Evolutionary conservation across 2,113 vertebrate genomes (phyloP).

Genomic region (Pachypanchax playfairii): DNA sequence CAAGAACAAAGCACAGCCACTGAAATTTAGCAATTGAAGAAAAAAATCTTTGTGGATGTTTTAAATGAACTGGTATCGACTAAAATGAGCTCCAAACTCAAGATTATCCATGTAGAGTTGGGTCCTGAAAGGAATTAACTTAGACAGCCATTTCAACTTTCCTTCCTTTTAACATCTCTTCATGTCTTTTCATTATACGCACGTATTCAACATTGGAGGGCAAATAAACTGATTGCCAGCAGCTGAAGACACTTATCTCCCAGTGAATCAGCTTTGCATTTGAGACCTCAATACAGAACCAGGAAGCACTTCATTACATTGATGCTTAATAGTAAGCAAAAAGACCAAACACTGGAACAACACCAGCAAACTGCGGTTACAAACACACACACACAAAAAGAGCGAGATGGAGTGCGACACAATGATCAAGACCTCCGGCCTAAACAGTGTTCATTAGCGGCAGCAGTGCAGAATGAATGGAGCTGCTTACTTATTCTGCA

Average conservation of each 20-base stretch:
- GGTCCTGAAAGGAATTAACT: constrained; percentile 33
- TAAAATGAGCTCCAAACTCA: constrained; percentile 47
- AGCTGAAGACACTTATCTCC: constrained; percentile 75
- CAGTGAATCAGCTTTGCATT: constrained; percentile 57
- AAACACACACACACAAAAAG: constrained; percentile 44
- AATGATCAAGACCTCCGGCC: constrained; percentile 63
- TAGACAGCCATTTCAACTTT: constrained; percentile 48
- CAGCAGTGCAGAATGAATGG: constrained; percentile 63
- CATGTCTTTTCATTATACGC: constrained; percentile 58
- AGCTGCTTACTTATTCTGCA: constrained; percentile 67
- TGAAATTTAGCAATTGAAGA: constrained; percentile 54
- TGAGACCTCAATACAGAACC: constrained; percentile 62
- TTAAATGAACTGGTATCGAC: constrained; percentile 40
- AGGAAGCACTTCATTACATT: constrained; percentile 69
- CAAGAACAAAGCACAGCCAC: constrained; percentile 44
- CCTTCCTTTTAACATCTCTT: constrained; percentile 44
- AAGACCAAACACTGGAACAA: constrained; percentile 51
- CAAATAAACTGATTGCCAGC: constrained; percentile 76
- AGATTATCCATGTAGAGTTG: constrained; percentile 69
- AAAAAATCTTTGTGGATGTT: constrained; percentile 45
- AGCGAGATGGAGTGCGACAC: constrained; percentile 54
- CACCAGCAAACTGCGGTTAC: constrained; percentile 43
- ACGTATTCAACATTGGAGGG: constrained; percentile 67
- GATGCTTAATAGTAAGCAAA: constrained; percentile 59
- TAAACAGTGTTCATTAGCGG: constrained; percentile 73